A percentile compares a stretch with the other conserved stretches of the same genome.
Conservation (phyloP, 2,888 invertebrate species). For the Tenthredo amoena region DNA sequence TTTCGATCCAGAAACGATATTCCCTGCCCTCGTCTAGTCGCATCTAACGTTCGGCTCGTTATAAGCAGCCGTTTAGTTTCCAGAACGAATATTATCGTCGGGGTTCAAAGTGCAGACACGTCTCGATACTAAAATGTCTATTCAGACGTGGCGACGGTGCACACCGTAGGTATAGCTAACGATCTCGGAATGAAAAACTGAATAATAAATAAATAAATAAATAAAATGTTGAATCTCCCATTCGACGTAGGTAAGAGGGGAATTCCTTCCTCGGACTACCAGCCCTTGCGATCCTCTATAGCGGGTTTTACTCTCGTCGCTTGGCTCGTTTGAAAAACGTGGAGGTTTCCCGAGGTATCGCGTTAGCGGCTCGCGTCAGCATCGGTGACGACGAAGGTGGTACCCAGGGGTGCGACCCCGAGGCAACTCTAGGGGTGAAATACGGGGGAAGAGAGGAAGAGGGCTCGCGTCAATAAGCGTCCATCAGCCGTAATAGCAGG, state of each 20-base stretch:
- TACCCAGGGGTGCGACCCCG: slow-evolving; percentile 53
- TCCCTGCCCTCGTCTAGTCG: not conserved
- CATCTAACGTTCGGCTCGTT: slow-evolving; percentile 16
- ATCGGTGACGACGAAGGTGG: slow-evolving; percentile 49
- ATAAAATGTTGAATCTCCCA: not conserved
- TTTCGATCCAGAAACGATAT: not conserved
- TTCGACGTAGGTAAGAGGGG: not conserved
- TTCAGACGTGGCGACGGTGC: not conserved
- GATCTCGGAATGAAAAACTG: slow-evolving; percentile 29
- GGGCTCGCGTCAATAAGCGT: slow-evolving; percentile 78
- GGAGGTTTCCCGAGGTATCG: slow-evolving; percentile 44
- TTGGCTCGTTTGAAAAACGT: slow-evolving; percentile 46
- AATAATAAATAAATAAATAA: slow-evolving; percentile 30
- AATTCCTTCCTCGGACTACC: not conserved
- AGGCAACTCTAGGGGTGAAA: slow-evolving; percentile 54
- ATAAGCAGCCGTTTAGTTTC: slow-evolving; percentile 25
- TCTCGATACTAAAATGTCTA: slow-evolving; percentile 21
- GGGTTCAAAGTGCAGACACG: slow-evolving; percentile 41
- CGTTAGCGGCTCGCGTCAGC: slow-evolving; percentile 50
- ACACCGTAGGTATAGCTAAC: slow-evolving; percentile 7
- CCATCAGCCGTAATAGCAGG: slow-evolving; percentile 78
- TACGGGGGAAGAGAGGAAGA: slow-evolving; percentile 58
- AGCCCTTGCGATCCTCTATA: not conserved
- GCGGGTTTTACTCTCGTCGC: slow-evolving; percentile 10
- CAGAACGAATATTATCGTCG: slow-evolving; percentile 1